phyloP scores from a whole-genome alignment of 2,888 invertebrate species.

The Cryptosula pallasiana region DNA sequence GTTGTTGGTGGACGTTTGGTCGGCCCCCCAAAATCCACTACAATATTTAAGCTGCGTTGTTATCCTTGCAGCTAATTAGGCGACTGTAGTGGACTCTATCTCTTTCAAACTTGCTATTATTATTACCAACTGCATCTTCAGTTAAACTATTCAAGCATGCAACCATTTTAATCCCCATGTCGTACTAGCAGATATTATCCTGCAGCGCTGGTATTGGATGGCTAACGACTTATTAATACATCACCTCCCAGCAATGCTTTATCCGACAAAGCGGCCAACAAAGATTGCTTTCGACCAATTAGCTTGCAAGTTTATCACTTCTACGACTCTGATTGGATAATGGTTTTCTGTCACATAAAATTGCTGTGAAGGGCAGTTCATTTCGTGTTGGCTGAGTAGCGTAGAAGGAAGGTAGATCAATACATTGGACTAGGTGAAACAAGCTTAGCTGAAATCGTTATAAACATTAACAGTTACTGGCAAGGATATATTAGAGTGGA shows the following conservation, averaged over 20 bases:
- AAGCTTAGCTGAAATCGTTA: neutral
- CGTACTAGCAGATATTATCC: no score
- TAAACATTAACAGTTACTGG: neutral
- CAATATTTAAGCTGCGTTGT: no score
- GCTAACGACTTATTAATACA: neutral
- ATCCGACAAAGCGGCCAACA: neutral
- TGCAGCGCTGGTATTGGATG: neutral
- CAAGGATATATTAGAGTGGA: no score
- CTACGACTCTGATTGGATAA: neutral
- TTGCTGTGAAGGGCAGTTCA: neutral
- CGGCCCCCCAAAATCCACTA: no score
- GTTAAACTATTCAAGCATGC: neutral
- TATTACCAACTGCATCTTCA: neutral
- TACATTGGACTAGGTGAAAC: neutral
- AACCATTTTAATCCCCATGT: neutral
- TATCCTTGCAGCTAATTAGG: no score
- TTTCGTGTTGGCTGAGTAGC: neutral
- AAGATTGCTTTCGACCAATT: neutral
- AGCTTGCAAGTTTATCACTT: slow-evolving; percentile 1
- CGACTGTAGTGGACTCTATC: no score
- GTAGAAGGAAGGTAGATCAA: neutral
- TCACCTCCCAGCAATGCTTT: neutral
- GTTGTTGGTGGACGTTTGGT: no score
- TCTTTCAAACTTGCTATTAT: no score
- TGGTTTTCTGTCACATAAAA: neutral